Conservation (phyloP, 2,113 vertebrate genomes). For the Semnopithecus entellus region DNA sequence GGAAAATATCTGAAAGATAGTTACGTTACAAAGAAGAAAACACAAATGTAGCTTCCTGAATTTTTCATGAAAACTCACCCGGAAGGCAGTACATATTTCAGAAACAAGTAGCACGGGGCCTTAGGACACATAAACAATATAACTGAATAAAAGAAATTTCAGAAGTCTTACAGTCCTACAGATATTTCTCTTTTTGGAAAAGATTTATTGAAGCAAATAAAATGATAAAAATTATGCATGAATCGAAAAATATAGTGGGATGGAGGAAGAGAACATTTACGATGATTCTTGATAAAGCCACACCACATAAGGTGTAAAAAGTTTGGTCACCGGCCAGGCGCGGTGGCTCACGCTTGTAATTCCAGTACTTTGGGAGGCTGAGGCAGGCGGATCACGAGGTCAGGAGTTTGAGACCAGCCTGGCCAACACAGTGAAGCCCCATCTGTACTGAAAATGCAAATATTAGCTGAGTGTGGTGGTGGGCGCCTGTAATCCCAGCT, state of each 20-base stretch:
- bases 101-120: slow-evolving; percentile 2
- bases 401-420: no score
- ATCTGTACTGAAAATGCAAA: no score
- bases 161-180: background rate
- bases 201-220: slow-evolving; percentile 22
- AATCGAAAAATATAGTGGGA: background rate
- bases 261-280: background rate
- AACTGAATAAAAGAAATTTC: slow-evolving; percentile 31
- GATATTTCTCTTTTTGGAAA: slow-evolving; percentile 16
- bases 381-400: no score
- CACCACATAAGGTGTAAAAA: background rate
- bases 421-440: no score
- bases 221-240: background rate
- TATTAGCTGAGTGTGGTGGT: no score
- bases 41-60: slow-evolving; percentile 40
- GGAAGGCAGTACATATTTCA: slow-evolving; percentile 16
- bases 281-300: background rate
- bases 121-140: slow-evolving; percentile 30
- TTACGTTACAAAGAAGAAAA: slow-evolving; percentile 21
- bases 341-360: no score
- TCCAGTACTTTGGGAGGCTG: no score
- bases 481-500: no score
- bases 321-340: background rate
- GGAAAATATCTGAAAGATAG: background rate
- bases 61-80: slow-evolving; percentile 47